phyloP scores from a whole-genome alignment of 2,888 invertebrate genomes.

The Microctonus brassicae region DNA sequence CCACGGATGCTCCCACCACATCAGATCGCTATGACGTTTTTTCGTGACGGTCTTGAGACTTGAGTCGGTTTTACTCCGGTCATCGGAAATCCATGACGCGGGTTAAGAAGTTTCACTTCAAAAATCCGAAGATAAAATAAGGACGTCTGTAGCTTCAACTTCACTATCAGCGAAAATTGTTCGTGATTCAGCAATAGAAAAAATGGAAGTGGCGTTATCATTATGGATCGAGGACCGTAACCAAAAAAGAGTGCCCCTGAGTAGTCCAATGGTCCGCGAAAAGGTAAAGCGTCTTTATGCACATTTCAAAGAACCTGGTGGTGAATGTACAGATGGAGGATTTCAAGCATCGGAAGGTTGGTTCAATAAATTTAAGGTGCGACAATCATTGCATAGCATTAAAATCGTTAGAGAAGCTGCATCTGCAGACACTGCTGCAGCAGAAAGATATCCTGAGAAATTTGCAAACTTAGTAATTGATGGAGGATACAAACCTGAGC shows the following conservation, averaged over 20 bases:
- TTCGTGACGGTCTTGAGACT: too few relatives aligned
- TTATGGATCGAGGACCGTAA: slow-evolving; percentile 1
- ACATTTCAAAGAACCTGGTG: slow-evolving; percentile 3
- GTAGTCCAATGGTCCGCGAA: background rate
- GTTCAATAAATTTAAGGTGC: slow-evolving; percentile 46
- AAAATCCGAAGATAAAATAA: slow-evolving; percentile 3
- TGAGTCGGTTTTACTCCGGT: too few relatives aligned
- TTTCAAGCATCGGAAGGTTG: slow-evolving; percentile 39
- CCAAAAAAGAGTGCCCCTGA: slow-evolving; percentile 3
- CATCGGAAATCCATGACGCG: too few relatives aligned
- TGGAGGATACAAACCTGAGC: slow-evolving; percentile 32
- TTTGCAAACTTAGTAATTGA: slow-evolving; percentile 26
- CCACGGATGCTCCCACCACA: too few relatives aligned
- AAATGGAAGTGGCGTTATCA: slow-evolving; percentile 6
- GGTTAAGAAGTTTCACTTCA: too few relatives aligned
- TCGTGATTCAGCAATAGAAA: background rate
- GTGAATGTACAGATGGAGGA: background rate
- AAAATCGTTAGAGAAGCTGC: slow-evolving; percentile 37
- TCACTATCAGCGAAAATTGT: background rate
- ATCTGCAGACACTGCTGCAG: slow-evolving; percentile 41
- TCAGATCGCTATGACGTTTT: too few relatives aligned
- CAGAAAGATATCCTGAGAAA: slow-evolving; percentile 31
- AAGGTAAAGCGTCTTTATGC: background rate
- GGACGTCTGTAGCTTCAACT: slow-evolving; percentile 3
- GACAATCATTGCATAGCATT: slow-evolving; percentile 25